phyloP scores from a whole-genome alignment of 2,113 vertebrate genomes.

The Syngnathus scovelli region DNA sequence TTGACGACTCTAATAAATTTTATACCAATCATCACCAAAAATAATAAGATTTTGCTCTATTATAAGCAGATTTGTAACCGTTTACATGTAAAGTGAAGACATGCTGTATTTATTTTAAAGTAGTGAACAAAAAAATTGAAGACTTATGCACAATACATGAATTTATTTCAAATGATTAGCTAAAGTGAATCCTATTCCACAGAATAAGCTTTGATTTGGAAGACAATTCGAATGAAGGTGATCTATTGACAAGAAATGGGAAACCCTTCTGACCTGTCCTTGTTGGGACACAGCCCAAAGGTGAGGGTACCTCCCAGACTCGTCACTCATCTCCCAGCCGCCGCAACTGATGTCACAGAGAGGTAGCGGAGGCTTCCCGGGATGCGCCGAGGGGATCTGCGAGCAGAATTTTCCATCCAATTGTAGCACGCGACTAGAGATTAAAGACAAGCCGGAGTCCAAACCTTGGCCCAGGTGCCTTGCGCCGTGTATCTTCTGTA shows the following conservation, averaged over 20 bases:
- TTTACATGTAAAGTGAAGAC: too few relatives aligned
- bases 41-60: too few relatives aligned
- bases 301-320: conserved; percentile 79
- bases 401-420: conserved; percentile 10
- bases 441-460: neutral
- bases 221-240: too few relatives aligned
- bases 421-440: neutral
- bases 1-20: neutral
- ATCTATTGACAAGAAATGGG: neutral
- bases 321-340: conserved; percentile 88
- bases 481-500: conserved; percentile 89
- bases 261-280: conserved; percentile 78
- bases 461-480: conserved; percentile 86
- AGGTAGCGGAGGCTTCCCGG: conserved; percentile 72
- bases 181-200: too few relatives aligned
- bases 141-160: too few relatives aligned
- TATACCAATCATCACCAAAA: too few relatives aligned
- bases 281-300: conserved; percentile 92
- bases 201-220: too few relatives aligned
- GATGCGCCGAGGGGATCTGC: conserved; percentile 67
- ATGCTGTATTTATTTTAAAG: too few relatives aligned
- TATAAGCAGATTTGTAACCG: too few relatives aligned
- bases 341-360: conserved; percentile 91
- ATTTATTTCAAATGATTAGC: too few relatives aligned
- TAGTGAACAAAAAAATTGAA: too few relatives aligned